These are phyloP conservation scores for Hymenochirus boettgeri DNA, from an alignment of 2,113 vertebrate genomes.

Conservation along the genomic window DNA sequence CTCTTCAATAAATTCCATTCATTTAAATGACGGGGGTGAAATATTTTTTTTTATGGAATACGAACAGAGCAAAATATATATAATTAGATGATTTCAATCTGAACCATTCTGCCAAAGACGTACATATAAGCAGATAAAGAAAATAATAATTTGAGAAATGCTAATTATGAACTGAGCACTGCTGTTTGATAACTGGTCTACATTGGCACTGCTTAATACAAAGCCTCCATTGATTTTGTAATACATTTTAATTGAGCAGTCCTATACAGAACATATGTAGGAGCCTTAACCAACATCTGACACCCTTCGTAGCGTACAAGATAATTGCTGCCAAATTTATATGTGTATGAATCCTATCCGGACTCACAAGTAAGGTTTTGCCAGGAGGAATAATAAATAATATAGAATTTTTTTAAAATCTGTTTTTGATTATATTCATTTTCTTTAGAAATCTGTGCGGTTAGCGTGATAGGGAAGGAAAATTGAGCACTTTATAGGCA, in stretches of 20 bases:
- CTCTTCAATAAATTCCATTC: too few relatives aligned
- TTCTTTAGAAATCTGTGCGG: too few relatives aligned
- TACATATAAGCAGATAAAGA: too few relatives aligned
- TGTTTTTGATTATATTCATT: too few relatives aligned
- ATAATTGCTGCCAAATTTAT: background rate
- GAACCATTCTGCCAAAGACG: too few relatives aligned
- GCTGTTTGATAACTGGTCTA: background rate
- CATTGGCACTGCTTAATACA: background rate
- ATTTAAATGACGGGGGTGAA: too few relatives aligned
- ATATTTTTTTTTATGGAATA: too few relatives aligned
- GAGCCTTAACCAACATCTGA: background rate
- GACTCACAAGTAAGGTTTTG: background rate
- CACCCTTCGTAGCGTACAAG: background rate
- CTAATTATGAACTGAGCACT: background rate
- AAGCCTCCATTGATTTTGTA: constrained; percentile 1
- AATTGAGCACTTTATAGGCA: too few relatives aligned
- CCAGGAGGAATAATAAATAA: background rate
- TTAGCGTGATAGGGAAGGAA: too few relatives aligned
- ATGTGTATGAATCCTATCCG: background rate
- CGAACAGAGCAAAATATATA: too few relatives aligned
- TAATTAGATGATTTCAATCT: too few relatives aligned
- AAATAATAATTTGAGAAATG: background rate
- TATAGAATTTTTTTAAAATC: background rate
- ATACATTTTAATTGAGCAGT: constrained; percentile 1
- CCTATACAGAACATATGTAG: background rate